Percentiles rank a stretch among this genome's conserved stretches.
These are phyloP conservation scores for Phyllostomus discolor DNA, from an alignment of 2,113 vertebrate species.

Conservation along the genomic window DNA sequence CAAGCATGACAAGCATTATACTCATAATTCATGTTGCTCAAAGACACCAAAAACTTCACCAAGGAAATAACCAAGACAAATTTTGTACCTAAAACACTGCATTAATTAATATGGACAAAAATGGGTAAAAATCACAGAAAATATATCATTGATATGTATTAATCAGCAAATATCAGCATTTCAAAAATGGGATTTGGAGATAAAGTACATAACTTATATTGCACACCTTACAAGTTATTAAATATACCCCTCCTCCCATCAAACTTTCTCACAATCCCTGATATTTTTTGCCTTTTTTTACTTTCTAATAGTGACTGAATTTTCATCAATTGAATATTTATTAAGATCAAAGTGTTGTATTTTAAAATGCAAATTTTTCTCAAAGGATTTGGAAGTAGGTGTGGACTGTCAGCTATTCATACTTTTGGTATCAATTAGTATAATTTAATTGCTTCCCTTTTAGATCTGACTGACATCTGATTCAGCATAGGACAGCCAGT, in stretches of 20 bases:
- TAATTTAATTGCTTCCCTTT: background rate
- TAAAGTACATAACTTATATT: background rate
- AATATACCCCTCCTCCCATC: background rate
- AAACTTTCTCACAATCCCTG: background rate
- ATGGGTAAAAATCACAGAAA: background rate
- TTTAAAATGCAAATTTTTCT: conserved; percentile 32
- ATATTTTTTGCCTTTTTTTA: background rate
- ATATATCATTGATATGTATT: background rate
- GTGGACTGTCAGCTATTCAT: background rate
- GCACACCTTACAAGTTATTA: background rate
- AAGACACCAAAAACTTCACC: background rate
- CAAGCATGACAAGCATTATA: background rate
- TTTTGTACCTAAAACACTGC: background rate
- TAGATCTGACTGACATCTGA: background rate
- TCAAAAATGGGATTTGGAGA: background rate
- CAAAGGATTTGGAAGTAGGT: background rate
- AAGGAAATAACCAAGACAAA: background rate
- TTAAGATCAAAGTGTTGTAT: background rate
- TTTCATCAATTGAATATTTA: background rate
- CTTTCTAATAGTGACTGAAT: background rate
- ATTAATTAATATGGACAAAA: background rate
- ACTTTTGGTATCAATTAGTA: background rate
- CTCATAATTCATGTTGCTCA: background rate
- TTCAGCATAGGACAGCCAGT: background rate
- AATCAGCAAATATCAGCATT: background rate